Evolutionary conservation across 2,888 invertebrate species (phyloP), one percentile per base, ranked within the genome.

Genomic region (Trachelus stipa): DNA sequence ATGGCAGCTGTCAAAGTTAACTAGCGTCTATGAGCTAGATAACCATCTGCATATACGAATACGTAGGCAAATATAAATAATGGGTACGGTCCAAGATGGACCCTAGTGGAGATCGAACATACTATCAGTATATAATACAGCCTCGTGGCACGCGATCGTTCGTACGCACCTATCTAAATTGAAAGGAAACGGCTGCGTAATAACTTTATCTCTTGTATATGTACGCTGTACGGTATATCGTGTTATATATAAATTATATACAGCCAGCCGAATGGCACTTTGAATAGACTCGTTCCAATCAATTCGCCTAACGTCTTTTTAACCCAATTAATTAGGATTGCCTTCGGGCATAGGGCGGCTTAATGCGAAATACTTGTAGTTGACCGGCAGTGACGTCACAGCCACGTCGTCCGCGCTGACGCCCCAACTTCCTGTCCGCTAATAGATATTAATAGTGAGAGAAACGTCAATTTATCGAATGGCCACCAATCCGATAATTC

Each of bases 301-400:
- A 87, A 90, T 89, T 89, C 86, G 86, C 80, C 87, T 87, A 90
- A 90, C 88, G 89, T 90, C 90, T 90, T 90, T 91, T 91, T 90
- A 90, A 91, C 85, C 88, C 88, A 89, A 91, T 91, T 90, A 91
- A 90, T 90, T 90, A 90, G 79, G 33, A 73, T 33, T 73, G 69
- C 69, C 73, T 77, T 80, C 76, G 75, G 30, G 40, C 71, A 33
- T 40, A n/a, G 75, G 75, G 12, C 69, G 78, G 79, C 81, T 87
- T 90, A 90, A 91, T 91, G 91, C 90, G 91, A 91, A 91, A 91
- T 90, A 89, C 91, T 90, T 91, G 91, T 91, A 89, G 88, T 88
- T 88, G 87, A 87, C 88, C 88, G 87, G 88, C 85, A 88, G 86
- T 91, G 89, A 90, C 90, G 91, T 90, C 90, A 91, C 86, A 84